These are phyloP conservation scores for Choristoneura fumiferana DNA, from an alignment of 1,140 invertebrate genomes.

Conservation along the genomic window DNA sequence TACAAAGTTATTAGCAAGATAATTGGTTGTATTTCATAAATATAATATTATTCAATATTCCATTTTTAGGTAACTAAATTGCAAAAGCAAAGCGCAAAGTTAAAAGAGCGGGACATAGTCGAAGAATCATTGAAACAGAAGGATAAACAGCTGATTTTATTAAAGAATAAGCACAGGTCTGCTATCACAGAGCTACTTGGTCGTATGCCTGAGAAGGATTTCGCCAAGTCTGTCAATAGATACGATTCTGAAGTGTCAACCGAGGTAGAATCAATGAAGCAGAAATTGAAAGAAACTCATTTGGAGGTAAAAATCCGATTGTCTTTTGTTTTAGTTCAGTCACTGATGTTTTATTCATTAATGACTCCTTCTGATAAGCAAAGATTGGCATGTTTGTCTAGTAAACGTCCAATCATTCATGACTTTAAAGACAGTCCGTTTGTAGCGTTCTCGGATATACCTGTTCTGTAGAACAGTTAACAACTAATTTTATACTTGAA, in stretches of 20 bases:
- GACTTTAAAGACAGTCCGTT: too few relatives aligned
- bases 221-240: constrained; percentile 80
- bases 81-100: constrained; percentile 79
- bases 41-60: constrained; percentile 21
- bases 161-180: constrained; percentile 81
- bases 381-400: too few relatives aligned
- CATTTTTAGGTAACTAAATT: constrained; percentile 79
- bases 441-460: too few relatives aligned
- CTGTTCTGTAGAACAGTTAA: too few relatives aligned
- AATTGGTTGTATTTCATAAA: too few relatives aligned
- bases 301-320: constrained; percentile 78
- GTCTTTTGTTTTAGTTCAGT: too few relatives aligned
- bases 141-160: constrained; percentile 80
- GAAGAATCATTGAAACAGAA: constrained; percentile 80
- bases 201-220: constrained; percentile 81
- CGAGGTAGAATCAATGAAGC: constrained; percentile 79
- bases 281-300: constrained; percentile 80
- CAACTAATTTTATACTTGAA: too few relatives aligned
- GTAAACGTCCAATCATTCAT: too few relatives aligned
- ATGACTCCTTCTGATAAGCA: too few relatives aligned
- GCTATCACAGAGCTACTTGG: constrained; percentile 80
- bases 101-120: constrained; percentile 81
- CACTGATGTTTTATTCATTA: too few relatives aligned
- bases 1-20: too few relatives aligned
- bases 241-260: constrained; percentile 73